Percentiles rank a stretch among this genome's conserved stretches.
These are phyloP conservation scores for Diaperis boleti DNA, from an alignment of 2,888 invertebrate genomes.

Conservation along the genomic window DNA sequence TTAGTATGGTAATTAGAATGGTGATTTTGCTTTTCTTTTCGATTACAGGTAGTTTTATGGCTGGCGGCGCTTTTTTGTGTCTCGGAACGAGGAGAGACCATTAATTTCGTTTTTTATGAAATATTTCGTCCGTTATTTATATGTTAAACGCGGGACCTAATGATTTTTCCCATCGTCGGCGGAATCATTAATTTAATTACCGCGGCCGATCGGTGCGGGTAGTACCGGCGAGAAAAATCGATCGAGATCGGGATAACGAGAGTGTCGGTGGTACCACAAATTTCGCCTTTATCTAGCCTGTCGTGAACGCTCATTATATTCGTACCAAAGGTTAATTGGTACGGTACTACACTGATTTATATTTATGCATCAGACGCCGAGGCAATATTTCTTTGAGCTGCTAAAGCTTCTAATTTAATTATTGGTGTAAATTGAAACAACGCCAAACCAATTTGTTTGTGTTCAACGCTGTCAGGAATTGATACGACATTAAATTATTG, in stretches of 20 bases:
- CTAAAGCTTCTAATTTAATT: slow-evolving; percentile 4
- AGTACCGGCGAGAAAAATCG: slow-evolving; percentile 7
- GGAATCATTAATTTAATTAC: slow-evolving; percentile 36
- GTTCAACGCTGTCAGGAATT: not conserved
- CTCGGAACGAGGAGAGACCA: slow-evolving; percentile 29
- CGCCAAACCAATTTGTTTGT: slow-evolving; percentile 1
- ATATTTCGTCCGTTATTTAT: slow-evolving; percentile 40
- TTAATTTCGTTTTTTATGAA: slow-evolving; percentile 42
- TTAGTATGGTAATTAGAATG: slow-evolving; percentile 63
- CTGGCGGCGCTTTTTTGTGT: slow-evolving; percentile 41
- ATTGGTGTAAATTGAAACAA: slow-evolving; percentile 5
- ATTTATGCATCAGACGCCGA: not conserved
- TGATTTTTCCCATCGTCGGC: slow-evolving; percentile 27
- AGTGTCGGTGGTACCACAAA: not conserved
- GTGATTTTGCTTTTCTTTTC: slow-evolving; percentile 59
- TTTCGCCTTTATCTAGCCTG: no score
- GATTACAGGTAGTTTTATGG: slow-evolving; percentile 50
- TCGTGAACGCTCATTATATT: not conserved
- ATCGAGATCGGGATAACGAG: not conserved
- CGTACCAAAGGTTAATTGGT: not conserved
- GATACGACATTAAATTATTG: not conserved
- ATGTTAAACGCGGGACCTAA: slow-evolving; percentile 36
- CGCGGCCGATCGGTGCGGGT: slow-evolving; percentile 5
- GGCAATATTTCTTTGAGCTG: not conserved
- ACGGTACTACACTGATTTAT: slow-evolving; percentile 1